phyloP scores from a whole-genome alignment of 30 jellyfish, hydroid and myxozoan genomes.

The Rhopilema esculentum region DNA sequence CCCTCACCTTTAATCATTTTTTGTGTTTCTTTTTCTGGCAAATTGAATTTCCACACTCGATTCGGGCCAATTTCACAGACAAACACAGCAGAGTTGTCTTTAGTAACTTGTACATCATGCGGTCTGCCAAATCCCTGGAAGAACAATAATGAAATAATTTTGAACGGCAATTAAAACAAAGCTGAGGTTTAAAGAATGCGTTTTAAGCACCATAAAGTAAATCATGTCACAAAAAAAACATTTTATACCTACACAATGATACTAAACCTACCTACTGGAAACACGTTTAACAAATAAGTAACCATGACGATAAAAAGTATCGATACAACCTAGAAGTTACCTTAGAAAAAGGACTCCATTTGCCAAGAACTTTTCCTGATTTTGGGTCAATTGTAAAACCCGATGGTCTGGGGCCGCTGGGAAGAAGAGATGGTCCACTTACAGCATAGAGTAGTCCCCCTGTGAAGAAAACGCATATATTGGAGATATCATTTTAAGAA shows the following conservation, averaged over 20 bases:
- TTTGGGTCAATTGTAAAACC: constrained; percentile 83
- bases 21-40: neutral
- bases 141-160: neutral
- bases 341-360: constrained; percentile 79
- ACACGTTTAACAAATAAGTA: neutral
- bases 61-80: constrained; percentile 83
- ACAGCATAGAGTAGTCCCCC: constrained; percentile 84
- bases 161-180: too few relatives aligned
- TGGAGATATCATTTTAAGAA: too few relatives aligned
- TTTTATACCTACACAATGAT: too few relatives aligned
- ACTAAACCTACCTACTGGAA: too few relatives aligned
- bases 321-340: constrained; percentile 13
- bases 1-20: neutral
- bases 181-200: too few relatives aligned
- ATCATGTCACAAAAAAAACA: too few relatives aligned
- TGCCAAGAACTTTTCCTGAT: constrained; percentile 45
- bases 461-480: neutral
- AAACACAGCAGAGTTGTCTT: constrained; percentile 60
- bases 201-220: too few relatives aligned
- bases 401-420: constrained; percentile 59
- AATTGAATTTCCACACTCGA: constrained; percentile 79
- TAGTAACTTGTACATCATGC: constrained; percentile 69
- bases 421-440: constrained; percentile 58
- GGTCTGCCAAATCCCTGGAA: constrained; percentile 84
- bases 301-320: neutral